Evolutionary conservation across 1,140 invertebrate species (phyloP).

Genomic region (Saccostrea cuccullata): DNA sequence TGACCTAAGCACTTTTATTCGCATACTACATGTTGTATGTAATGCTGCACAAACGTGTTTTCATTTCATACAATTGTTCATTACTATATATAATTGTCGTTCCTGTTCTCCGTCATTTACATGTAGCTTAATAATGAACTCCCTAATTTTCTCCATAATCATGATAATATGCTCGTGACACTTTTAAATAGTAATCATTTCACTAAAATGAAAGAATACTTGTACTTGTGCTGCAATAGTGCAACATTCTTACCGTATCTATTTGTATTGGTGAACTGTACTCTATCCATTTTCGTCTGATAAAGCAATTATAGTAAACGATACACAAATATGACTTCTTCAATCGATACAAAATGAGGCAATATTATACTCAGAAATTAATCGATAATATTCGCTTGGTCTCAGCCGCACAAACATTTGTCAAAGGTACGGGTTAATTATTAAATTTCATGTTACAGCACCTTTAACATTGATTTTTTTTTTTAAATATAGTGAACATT

Average conservation of each 20-base stretch:
- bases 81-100: no score
- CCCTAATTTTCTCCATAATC: no score
- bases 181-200: no score
- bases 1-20: no score
- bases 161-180: no score
- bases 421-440: neutral
- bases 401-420: neutral
- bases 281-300: neutral
- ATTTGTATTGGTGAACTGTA: no score
- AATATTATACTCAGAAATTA: neutral
- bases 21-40: no score
- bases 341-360: neutral
- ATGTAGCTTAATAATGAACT: no score
- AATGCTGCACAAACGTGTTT: no score
- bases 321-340: neutral
- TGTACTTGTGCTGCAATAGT: neutral
- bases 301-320: neutral
- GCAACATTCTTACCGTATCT: neutral
- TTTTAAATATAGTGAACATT: neutral
- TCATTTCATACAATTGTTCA: no score
- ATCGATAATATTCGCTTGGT: neutral
- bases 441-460: neutral
- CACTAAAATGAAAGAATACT: no score
- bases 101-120: no score
- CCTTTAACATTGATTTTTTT: neutral